Evolutionary conservation across 2,797 vertebrate species (phyloP).

Genomic region (Crypturellus tataupa): DNA sequence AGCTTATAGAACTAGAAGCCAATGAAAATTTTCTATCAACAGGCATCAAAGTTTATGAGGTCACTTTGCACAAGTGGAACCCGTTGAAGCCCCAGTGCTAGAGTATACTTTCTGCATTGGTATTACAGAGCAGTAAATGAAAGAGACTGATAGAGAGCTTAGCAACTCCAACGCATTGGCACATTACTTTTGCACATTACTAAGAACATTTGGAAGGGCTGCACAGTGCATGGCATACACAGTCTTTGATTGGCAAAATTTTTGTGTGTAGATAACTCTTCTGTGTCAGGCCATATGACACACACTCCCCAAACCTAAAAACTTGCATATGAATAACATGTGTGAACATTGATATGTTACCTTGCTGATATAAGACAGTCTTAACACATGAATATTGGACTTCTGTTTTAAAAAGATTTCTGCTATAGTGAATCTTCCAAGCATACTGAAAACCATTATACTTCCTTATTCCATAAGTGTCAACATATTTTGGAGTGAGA

Average conservation of each 20-base stretch:
- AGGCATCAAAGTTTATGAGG: background rate
- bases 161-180: background rate
- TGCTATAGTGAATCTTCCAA: background rate
- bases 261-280: background rate
- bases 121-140: background rate
- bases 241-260: background rate
- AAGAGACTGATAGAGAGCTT: rapidly evolving
- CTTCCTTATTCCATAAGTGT: background rate
- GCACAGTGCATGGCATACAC: background rate
- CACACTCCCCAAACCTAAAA: background rate
- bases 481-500: constrained; percentile 37
- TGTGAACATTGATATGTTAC: background rate
- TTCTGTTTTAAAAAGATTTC: background rate
- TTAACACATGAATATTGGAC: background rate
- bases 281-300: background rate
- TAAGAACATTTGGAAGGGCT: rapidly evolving
- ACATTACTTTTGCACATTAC: background rate
- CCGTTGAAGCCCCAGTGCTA: rapidly evolving
- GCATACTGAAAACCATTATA: constrained; percentile 22
- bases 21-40: no score
- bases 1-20: background rate
- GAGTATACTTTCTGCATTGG: rapidly evolving
- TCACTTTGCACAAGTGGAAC: background rate
- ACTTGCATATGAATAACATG: background rate
- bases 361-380: background rate